Conservation (phyloP, 2,113 vertebrate species). For the Saccopteryx leptura region DNA sequence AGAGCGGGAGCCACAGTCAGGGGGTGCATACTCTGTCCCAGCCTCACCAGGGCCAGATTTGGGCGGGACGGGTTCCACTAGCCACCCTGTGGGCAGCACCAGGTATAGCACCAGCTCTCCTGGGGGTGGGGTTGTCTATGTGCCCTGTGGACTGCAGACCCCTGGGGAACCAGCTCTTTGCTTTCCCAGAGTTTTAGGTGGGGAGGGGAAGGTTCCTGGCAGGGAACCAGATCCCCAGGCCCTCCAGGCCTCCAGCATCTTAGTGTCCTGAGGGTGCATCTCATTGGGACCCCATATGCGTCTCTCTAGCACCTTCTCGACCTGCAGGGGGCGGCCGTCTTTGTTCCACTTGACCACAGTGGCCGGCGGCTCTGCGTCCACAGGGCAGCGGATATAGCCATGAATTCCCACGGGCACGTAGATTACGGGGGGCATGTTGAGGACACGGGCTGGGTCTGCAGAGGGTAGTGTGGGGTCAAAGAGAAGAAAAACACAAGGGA, state of each 20-base stretch:
- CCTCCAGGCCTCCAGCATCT: neutral
- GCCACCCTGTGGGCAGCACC: neutral
- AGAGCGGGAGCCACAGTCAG: neutral
- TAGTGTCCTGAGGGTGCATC: neutral
- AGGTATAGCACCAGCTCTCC: neutral
- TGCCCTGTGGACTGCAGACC: neutral
- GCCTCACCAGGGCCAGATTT: neutral
- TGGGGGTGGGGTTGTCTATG: fast-evolving
- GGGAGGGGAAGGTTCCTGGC: neutral
- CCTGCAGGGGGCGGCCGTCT: slow-evolving; percentile 96
- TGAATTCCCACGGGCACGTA: slow-evolving; percentile 98
- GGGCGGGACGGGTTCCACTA: neutral
- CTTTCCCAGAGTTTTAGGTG: neutral
- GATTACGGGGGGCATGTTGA: slow-evolving; percentile 99
- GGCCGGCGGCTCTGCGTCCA: slow-evolving; percentile 97
- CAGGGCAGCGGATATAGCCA: slow-evolving; percentile 98
- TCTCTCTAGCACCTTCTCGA: slow-evolving; percentile 93
- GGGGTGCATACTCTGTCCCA: fast-evolving
- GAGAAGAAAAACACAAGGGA: neutral
- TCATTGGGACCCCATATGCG: neutral
- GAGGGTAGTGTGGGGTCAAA: fast-evolving
- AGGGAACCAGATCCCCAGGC: neutral
- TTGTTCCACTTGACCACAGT: slow-evolving; percentile 98
- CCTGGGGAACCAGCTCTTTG: neutral
- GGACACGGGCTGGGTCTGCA: slow-evolving; percentile 97